phyloP scores from a whole-genome alignment of 2,113 vertebrate species.

The Marmota flaviventris region DNA sequence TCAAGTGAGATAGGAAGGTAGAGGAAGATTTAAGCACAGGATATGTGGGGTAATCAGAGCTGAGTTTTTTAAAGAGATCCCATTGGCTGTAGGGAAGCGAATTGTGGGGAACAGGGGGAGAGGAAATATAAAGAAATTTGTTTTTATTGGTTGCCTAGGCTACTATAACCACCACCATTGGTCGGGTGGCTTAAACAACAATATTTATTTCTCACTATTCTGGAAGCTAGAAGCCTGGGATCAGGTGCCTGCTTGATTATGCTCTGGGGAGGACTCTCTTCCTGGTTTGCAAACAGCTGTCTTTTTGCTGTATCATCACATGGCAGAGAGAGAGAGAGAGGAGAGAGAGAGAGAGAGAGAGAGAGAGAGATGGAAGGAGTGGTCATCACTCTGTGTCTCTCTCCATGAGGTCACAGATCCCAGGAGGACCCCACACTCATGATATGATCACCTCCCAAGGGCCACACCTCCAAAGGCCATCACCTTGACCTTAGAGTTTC shows the following conservation, averaged over 20 bases:
- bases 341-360: background rate
- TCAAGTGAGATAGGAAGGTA: background rate
- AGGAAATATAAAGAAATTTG: background rate
- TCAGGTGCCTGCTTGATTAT: background rate
- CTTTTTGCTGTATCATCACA: background rate
- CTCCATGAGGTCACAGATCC: background rate
- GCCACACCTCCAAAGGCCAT: background rate
- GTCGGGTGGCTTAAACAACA: background rate
- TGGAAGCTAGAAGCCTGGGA: background rate
- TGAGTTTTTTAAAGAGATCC: background rate
- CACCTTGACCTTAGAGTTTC: background rate
- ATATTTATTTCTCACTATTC: background rate
- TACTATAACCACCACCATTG: background rate
- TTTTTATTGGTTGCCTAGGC: background rate
- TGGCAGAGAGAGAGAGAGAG: background rate
- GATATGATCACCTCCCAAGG: background rate
- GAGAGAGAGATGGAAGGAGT: background rate
- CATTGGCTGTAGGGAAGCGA: background rate
- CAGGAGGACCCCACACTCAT: background rate
- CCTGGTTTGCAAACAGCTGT: background rate
- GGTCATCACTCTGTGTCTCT: background rate
- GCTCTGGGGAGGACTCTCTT: background rate
- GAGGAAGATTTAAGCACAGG: background rate
- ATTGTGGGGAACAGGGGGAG: background rate
- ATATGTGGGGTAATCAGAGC: background rate